A percentile compares a stretch with the other conserved stretches of the same genome.
Evolutionary conservation across 2,888 invertebrate species (phyloP).

Genomic region (Rhimphoctona megacephalus): DNA sequence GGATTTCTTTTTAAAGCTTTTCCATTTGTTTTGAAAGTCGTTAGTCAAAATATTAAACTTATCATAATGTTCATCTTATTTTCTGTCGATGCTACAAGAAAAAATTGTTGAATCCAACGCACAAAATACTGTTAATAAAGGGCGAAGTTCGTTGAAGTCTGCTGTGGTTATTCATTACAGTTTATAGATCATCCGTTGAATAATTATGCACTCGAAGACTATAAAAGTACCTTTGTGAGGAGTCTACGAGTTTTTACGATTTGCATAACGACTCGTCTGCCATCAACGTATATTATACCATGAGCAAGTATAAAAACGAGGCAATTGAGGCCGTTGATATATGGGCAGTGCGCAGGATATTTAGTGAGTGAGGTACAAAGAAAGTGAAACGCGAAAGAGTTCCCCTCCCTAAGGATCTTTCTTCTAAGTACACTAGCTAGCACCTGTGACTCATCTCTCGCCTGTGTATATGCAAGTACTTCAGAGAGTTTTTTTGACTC

Average conservation of each 20-base stretch:
- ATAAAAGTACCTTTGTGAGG: not conserved
- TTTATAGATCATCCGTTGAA: not conserved
- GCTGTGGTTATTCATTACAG: not conserved
- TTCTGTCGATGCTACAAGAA: not conserved
- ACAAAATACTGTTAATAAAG: not conserved
- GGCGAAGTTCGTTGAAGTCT: not conserved
- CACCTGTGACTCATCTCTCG: slow-evolving; percentile 3
- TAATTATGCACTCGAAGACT: not conserved
- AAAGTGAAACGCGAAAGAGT: not conserved
- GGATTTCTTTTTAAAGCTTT: not conserved
- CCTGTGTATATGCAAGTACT: not conserved
- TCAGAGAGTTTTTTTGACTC: not conserved
- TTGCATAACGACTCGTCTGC: slow-evolving; percentile 7
- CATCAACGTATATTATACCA: not conserved
- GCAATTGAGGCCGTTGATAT: slow-evolving; percentile 7
- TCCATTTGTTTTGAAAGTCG: no score
- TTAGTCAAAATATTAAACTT: no score
- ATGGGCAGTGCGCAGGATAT: not conserved
- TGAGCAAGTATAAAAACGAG: not conserved
- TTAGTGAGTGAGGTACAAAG: not conserved
- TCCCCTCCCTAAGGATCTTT: not conserved
- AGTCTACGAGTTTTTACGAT: not conserved
- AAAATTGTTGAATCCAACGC: not conserved
- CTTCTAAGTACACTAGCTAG: not conserved
- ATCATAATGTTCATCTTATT: not conserved